Percentiles rank a stretch among this genome's conserved stretches.
These are phyloP conservation scores for Vanessa tameamea DNA, from an alignment of 1,140 invertebrate genomes.

Conservation along the genomic window DNA sequence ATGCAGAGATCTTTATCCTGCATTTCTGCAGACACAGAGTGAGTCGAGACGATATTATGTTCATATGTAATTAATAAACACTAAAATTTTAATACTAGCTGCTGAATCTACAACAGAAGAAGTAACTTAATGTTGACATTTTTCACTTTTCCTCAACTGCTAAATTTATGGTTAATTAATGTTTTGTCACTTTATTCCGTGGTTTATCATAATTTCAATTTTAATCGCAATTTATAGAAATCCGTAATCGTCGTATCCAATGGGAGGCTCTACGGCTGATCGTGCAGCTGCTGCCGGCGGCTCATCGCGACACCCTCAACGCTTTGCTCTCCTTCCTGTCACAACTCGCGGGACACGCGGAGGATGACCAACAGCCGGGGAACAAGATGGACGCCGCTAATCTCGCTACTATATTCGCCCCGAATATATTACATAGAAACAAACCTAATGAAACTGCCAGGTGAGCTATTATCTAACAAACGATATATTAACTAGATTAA, in stretches of 20 bases:
- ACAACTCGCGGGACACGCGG: slow-evolving; percentile 87
- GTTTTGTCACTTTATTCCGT: too few species aligned
- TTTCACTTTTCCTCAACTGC: too few species aligned
- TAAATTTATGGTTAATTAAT: too few species aligned
- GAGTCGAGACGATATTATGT: slow-evolving; percentile 62
- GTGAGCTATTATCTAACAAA: slow-evolving; percentile 53
- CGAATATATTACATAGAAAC: slow-evolving; percentile 93
- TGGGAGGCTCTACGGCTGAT: slow-evolving; percentile 91
- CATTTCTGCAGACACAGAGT: slow-evolving; percentile 96
- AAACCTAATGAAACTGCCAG: slow-evolving; percentile 84
- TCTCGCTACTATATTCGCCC: slow-evolving; percentile 95
- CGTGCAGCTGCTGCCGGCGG: slow-evolving; percentile 90
- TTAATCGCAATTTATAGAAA: slow-evolving; percentile 80
- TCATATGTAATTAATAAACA: too few species aligned
- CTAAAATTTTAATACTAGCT: too few species aligned
- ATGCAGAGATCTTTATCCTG: slow-evolving; percentile 92
- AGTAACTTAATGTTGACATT: too few species aligned
- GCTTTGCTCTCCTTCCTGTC: slow-evolving; percentile 90
- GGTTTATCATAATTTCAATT: not conserved
- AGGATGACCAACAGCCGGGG: slow-evolving; percentile 85
- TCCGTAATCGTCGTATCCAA: slow-evolving; percentile 89
- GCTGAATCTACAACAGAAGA: too few species aligned
- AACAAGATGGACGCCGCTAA: slow-evolving; percentile 97
- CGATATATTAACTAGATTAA: too few species aligned
- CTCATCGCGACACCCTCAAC: slow-evolving; percentile 93